These are phyloP conservation scores for Zoanthus solanderi DNA, from an alignment of 92 coral and sea anemone species.

Conservation along the genomic window DNA sequence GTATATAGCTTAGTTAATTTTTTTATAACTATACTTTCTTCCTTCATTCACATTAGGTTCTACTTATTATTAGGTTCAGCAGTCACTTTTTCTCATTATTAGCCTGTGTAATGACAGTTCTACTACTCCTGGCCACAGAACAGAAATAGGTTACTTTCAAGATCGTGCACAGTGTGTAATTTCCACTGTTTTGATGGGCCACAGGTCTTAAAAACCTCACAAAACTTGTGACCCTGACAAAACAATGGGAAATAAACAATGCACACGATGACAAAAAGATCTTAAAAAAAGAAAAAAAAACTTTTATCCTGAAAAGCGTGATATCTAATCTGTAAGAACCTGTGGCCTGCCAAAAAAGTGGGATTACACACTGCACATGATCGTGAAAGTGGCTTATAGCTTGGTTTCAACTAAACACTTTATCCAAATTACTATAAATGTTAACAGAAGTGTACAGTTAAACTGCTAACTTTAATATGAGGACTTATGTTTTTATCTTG, in stretches of 20 bases:
- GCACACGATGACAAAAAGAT: too few species aligned
- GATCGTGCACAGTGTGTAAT: too few species aligned
- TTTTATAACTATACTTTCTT: slow-evolving; percentile 38
- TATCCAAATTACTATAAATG: neutral
- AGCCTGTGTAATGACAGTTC: slow-evolving; percentile 7
- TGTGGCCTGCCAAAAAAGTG: too few species aligned
- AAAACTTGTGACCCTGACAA: too few species aligned
- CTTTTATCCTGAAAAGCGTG: too few species aligned
- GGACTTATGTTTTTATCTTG: neutral
- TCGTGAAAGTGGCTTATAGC: too few species aligned
- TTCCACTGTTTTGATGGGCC: too few species aligned
- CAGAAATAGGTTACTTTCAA: neutral
- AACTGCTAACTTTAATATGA: neutral
- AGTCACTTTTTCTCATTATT: slow-evolving; percentile 6
- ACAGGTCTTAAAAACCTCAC: too few species aligned
- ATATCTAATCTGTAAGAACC: too few species aligned
- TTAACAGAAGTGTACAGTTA: neutral
- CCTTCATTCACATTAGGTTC: slow-evolving; percentile 8
- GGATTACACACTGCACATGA: too few species aligned
- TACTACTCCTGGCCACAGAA: slow-evolving; percentile 11
- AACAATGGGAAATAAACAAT: too few species aligned
- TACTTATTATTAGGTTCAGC: neutral
- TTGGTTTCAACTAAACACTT: neutral
- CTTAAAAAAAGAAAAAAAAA: too few species aligned
- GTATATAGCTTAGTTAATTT: slow-evolving; percentile 27